Percentiles rank a stretch among this genome's conserved stretches.
Evolutionary conservation across 2,797 vertebrate genomes (phyloP).

Genomic region (Schizothorax lantsangensis): DNA sequence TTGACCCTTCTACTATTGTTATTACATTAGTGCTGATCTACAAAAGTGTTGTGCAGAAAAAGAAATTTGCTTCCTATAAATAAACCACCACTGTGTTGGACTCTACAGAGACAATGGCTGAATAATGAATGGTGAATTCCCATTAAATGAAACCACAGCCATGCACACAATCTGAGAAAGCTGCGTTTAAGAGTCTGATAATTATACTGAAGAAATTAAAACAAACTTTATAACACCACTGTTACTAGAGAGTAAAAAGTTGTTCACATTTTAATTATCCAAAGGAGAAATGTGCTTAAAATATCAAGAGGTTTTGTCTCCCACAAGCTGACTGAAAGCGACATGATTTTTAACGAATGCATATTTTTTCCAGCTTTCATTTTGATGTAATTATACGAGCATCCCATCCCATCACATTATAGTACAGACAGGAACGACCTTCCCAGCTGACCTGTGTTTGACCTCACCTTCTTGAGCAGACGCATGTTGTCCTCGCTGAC

Average conservation of each 20-base stretch:
- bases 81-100: constrained; percentile 36
- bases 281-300: background rate
- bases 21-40: background rate
- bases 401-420: background rate
- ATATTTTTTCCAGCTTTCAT: constrained; percentile 11
- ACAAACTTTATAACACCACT: background rate
- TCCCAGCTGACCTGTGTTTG: background rate
- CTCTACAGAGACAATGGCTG: constrained; percentile 18
- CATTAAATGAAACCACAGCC: constrained; percentile 16
- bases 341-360: background rate
- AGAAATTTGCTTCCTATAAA: constrained; percentile 36
- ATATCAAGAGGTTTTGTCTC: background rate
- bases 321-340: background rate
- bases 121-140: constrained; percentile 44
- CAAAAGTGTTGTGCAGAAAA: constrained; percentile 12
- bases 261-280: background rate
- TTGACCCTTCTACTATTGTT: background rate
- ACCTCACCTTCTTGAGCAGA: constrained; percentile 95
- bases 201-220: background rate
- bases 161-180: background rate
- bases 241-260: background rate
- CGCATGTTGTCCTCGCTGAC: constrained; percentile 97
- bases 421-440: background rate
- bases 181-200: background rate
- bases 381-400: background rate